phyloP scores from a whole-genome alignment of 2,797 vertebrate species.

The Sebastes diaconus region DNA sequence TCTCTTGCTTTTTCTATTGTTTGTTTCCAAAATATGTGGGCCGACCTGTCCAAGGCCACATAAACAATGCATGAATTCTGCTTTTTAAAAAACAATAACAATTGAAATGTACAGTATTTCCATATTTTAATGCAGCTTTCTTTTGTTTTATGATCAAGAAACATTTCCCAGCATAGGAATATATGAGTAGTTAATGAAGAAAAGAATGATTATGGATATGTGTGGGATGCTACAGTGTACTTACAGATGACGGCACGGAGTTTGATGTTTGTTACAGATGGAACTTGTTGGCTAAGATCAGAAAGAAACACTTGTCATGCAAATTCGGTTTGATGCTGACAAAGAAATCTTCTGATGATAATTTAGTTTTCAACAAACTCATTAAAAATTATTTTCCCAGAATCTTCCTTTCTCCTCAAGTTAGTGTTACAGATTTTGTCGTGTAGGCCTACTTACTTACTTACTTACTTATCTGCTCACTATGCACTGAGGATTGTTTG shows the following conservation, averaged over 20 bases:
- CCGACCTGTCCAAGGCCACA: conserved; percentile 24
- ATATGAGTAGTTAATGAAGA: neutral
- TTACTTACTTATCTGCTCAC: neutral
- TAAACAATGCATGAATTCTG: conserved; percentile 60
- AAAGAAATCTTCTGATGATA: neutral
- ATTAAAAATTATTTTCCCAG: conserved; percentile 3
- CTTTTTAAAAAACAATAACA: conserved; percentile 36
- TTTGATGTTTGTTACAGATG: neutral
- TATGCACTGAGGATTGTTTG: neutral
- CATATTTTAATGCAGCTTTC: neutral
- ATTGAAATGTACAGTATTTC: neutral
- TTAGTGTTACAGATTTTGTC: neutral
- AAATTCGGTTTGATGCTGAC: conserved; percentile 6
- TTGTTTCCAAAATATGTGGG: conserved; percentile 47
- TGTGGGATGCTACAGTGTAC: neutral
- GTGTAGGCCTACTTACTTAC: neutral
- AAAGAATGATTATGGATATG: neutral
- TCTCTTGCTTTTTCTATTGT: conserved; percentile 17
- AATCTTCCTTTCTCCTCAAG: neutral
- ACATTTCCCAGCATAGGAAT: neutral
- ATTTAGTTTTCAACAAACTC: conserved; percentile 1
- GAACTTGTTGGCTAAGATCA: conserved; percentile 9
- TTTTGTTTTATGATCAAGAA: neutral
- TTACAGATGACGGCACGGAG: neutral
- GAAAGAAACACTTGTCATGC: conserved; percentile 3